phyloP scores from a whole-genome alignment of 2,888 invertebrate genomes.

The Drosophila affinis region DNA sequence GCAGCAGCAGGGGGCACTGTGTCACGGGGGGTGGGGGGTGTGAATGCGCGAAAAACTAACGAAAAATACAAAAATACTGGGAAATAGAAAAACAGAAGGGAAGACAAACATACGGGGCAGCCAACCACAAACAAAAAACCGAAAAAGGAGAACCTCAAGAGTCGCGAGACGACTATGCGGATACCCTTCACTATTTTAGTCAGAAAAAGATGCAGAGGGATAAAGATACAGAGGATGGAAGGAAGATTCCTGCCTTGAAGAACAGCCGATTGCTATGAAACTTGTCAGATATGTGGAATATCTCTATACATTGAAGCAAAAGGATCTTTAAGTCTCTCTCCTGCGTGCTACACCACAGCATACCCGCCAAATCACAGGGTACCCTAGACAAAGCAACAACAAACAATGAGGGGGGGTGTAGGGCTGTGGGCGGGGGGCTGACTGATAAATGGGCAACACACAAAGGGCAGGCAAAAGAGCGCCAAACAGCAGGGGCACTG shows the following conservation, averaged over 20 bases:
- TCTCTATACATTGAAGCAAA: too few relatives aligned
- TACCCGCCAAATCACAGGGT: not conserved
- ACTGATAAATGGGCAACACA: conserved; percentile 8
- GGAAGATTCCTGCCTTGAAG: too few relatives aligned
- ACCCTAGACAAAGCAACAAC: conserved; percentile 25
- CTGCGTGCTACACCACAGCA: not conserved
- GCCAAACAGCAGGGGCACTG: conserved; percentile 2
- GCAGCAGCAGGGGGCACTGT: not conserved
- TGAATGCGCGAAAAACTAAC: conserved; percentile 71
- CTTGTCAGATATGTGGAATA: too few relatives aligned
- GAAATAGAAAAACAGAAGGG: conserved; percentile 4
- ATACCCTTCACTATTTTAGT: too few relatives aligned
- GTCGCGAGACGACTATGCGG: too few relatives aligned
- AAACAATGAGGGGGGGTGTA: conserved; percentile 18
- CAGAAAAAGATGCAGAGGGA: too few relatives aligned
- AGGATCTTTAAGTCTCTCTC: too few relatives aligned
- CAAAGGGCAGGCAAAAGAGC: conserved; percentile 33
- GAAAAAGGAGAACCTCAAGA: too few relatives aligned
- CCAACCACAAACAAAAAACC: conserved; percentile 32
- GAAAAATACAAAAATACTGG: conserved; percentile 32
- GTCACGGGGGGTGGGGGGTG: conserved; percentile 1
- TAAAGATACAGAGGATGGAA: too few relatives aligned
- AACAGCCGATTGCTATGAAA: too few relatives aligned
- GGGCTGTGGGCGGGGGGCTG: too few relatives aligned
- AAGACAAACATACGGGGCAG: not conserved